These are phyloP conservation scores for Sympetrum striolatum DNA, from an alignment of 2,888 invertebrate species.

Conservation along the genomic window DNA sequence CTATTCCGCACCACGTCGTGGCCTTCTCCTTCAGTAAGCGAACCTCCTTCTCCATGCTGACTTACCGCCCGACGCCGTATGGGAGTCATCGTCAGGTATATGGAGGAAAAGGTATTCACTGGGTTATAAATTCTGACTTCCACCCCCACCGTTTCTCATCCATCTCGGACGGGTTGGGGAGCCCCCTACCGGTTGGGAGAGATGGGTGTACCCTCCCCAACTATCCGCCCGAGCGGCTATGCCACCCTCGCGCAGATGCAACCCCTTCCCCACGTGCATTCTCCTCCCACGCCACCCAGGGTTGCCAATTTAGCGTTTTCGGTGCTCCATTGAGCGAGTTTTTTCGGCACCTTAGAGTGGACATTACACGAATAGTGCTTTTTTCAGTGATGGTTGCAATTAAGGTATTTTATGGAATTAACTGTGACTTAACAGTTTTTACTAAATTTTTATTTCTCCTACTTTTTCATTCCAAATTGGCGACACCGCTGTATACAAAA, in stretches of 20 bases:
- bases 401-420: too few relatives aligned
- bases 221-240: background rate
- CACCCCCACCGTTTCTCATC: background rate
- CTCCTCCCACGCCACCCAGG: background rate
- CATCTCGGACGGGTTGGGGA: background rate
- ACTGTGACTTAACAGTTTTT: too few relatives aligned
- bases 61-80: background rate
- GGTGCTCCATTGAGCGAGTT: background rate
- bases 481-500: too few relatives aligned
- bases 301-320: background rate
- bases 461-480: too few relatives aligned
- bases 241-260: conserved; percentile 3
- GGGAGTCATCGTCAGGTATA: conserved; percentile 22
- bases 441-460: too few relatives aligned
- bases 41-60: background rate
- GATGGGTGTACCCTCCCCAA: background rate
- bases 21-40: background rate
- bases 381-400: background rate
- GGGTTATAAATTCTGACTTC: conserved; percentile 25
- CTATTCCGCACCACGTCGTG: background rate
- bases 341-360: background rate
- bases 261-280: background rate
- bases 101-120: background rate
- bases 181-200: background rate
- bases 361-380: background rate